These are phyloP conservation scores for Barypeithes pellucidus DNA, from an alignment of 2,888 invertebrate species.

Conservation along the genomic window DNA sequence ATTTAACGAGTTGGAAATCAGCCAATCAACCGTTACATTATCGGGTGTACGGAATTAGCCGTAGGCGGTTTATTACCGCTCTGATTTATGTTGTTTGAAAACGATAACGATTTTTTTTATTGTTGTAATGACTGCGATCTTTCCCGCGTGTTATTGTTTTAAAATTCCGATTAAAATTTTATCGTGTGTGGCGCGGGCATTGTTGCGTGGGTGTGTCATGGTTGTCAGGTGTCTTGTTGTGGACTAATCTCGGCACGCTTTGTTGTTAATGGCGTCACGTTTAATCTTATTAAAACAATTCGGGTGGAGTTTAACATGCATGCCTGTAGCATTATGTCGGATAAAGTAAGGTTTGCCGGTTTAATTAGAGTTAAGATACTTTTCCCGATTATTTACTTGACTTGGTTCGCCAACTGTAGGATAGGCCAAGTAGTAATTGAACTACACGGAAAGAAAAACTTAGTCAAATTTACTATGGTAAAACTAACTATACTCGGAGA, in stretches of 20 bases:
- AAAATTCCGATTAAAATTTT: slow-evolving; percentile 28
- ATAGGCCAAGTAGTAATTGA: too few species aligned
- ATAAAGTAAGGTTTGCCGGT: too few species aligned
- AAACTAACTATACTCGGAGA: too few species aligned
- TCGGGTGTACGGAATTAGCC: slow-evolving; percentile 47
- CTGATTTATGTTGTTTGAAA: slow-evolving; percentile 50
- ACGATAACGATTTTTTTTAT: slow-evolving; percentile 46
- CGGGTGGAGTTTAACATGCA: too few species aligned
- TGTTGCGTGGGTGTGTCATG: slow-evolving; percentile 34
- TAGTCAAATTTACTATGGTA: too few species aligned
- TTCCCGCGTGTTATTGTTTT: slow-evolving; percentile 33
- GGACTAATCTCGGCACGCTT: background rate
- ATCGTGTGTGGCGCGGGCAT: slow-evolving; percentile 16
- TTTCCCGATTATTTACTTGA: too few species aligned
- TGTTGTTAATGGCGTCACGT: slow-evolving; percentile 1
- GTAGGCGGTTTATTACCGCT: slow-evolving; percentile 46
- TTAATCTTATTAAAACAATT: background rate
- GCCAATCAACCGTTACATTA: slow-evolving; percentile 53
- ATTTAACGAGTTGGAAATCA: slow-evolving; percentile 52
- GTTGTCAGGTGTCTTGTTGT: slow-evolving; percentile 34
- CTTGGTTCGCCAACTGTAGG: too few species aligned
- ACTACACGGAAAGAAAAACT: too few species aligned
- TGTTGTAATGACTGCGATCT: slow-evolving; percentile 40
- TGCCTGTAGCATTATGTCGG: too few species aligned
- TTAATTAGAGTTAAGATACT: too few species aligned